phyloP scores from a whole-genome alignment of 2,888 invertebrate species.

The Leptogaster cylindrica region DNA sequence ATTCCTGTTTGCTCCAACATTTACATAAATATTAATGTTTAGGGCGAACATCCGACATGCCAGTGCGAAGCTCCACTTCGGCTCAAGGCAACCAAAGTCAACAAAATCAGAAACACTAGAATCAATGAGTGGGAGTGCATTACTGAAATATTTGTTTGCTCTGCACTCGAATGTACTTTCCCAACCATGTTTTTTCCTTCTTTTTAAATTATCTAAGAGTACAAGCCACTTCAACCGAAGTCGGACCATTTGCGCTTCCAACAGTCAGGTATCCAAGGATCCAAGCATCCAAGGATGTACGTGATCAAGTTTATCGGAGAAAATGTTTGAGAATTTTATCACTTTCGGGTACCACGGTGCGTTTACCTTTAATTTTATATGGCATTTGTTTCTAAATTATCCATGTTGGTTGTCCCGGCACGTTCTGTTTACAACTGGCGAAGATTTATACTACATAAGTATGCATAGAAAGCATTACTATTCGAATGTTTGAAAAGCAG shows the following conservation, averaged over 20 bases:
- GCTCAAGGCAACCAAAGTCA: constrained; percentile 23
- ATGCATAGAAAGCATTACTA: constrained; percentile 26
- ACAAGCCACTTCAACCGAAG: not conserved
- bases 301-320: constrained; percentile 27
- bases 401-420: constrained; percentile 14
- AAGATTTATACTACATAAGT: constrained; percentile 13
- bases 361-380: constrained; percentile 33
- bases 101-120: constrained; percentile 5
- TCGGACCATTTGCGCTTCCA: constrained; percentile 21
- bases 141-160: constrained; percentile 32
- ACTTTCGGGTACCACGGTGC: constrained; percentile 13
- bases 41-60: not conserved
- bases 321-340: constrained; percentile 22
- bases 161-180: constrained; percentile 31
- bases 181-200: too few species aligned
- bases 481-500: too few species aligned
- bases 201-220: constrained; percentile 28
- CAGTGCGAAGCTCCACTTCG: not conserved
- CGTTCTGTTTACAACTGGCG: constrained; percentile 22
- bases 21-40: constrained; percentile 12
- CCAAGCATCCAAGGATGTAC: too few species aligned
- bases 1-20: constrained; percentile 18
- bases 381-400: constrained; percentile 26
- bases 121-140: constrained; percentile 14
- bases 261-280: too few species aligned